A percentile compares a stretch with the other conserved stretches of the same genome.
These are phyloP conservation scores for Anguilla japonica DNA, from an alignment of 2,113 vertebrate species.

Conservation along the genomic window DNA sequence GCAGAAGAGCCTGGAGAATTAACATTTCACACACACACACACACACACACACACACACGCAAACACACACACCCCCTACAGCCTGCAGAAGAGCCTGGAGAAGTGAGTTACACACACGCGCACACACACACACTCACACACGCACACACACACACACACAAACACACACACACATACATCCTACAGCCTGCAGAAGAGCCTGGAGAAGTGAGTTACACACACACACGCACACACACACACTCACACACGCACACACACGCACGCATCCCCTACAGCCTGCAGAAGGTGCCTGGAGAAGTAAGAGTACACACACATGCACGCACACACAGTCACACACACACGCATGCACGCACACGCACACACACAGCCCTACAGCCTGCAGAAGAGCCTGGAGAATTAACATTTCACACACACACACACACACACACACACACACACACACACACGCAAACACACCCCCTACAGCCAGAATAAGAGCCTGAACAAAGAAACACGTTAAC, in stretches of 20 bases:
- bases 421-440: too few species aligned
- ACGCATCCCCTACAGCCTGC: constrained; percentile 72
- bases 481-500: constrained; percentile 75
- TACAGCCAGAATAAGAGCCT: constrained; percentile 81
- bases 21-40: constrained; percentile 17
- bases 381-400: constrained; percentile 89
- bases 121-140: not conserved
- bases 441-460: constrained; percentile 31
- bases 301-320: not conserved
- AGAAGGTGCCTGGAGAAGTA: constrained; percentile 90
- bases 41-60: too few species aligned
- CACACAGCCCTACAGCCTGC: constrained; percentile 72
- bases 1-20: constrained; percentile 89
- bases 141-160: too few species aligned
- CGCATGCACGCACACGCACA: constrained; percentile 56
- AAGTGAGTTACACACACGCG: too few species aligned
- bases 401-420: not conserved
- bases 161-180: constrained; percentile 35
- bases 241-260: not conserved
- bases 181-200: constrained; percentile 78
- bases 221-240: too few species aligned
- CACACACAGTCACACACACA: constrained; percentile 49
- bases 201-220: constrained; percentile 79
- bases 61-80: constrained; percentile 51
- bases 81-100: constrained; percentile 83